phyloP scores from a whole-genome alignment of 2,113 vertebrate genomes.

The Prietella phreatophila region DNA sequence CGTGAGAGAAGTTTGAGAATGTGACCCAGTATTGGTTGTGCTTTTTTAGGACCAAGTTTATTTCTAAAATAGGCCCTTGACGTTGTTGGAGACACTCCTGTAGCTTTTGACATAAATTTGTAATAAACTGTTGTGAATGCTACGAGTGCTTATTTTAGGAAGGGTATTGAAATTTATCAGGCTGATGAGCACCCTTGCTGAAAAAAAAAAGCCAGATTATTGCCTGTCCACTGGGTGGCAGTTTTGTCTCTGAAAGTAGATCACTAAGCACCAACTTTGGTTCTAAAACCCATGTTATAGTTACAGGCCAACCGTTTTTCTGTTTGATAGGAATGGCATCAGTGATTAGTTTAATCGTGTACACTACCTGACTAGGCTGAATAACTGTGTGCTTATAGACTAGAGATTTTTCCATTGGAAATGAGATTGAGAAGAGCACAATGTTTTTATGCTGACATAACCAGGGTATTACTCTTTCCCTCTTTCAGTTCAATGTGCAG shows the following conservation, averaged over 20 bases:
- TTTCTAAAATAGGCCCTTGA: not conserved
- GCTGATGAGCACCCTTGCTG: not conserved
- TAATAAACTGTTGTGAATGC: not conserved
- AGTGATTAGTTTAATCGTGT: not conserved
- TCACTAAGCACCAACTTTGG: not conserved
- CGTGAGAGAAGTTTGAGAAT: not conserved
- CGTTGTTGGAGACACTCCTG: not conserved
- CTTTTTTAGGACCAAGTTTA: not conserved
- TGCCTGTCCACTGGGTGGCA: slow-evolving; percentile 33
- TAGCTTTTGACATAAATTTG: not conserved
- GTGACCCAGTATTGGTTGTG: not conserved
- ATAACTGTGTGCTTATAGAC: not conserved
- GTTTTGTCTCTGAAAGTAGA: slow-evolving; percentile 20
- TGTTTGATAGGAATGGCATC: not conserved
- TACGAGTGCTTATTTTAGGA: not conserved
- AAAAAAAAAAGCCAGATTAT: not conserved
- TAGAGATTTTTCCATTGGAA: not conserved
- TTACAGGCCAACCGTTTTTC: not conserved
- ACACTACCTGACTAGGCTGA: not conserved
- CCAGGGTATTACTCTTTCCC: not conserved
- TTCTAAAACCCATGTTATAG: not conserved
- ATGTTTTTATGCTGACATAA: not conserved
- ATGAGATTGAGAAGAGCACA: not conserved
- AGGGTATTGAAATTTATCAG: not conserved
- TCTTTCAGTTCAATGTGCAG: not conserved